Evolutionary conservation across 2,797 vertebrate species (phyloP).

Genomic region (Periophthalmus magnuspinnatus): DNA sequence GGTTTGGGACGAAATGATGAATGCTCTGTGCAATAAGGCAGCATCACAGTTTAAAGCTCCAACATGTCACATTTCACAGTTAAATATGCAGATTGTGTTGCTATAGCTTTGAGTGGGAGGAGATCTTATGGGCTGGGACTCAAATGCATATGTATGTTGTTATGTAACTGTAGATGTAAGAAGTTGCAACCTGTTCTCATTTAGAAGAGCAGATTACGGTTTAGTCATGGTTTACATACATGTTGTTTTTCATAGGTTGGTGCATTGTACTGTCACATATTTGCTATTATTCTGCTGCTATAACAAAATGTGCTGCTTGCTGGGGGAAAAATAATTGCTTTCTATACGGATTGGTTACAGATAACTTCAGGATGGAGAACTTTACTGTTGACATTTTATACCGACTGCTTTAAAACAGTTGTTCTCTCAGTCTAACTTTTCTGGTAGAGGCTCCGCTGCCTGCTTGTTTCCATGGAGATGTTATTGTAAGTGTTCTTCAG

Average conservation of each 20-base stretch:
- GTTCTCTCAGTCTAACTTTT: too few species aligned
- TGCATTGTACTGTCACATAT: not conserved
- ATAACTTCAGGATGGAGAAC: too few species aligned
- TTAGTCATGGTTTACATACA: not conserved
- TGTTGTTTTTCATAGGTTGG: not conserved
- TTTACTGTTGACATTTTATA: too few species aligned
- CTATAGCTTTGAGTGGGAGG: not conserved
- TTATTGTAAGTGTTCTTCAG: too few species aligned
- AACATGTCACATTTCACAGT: not conserved
- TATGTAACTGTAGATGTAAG: slow-evolving; percentile 1
- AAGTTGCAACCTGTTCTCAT: not conserved
- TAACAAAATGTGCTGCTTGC: not conserved
- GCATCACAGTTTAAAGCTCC: not conserved
- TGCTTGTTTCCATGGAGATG: too few species aligned
- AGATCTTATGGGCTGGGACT: not conserved
- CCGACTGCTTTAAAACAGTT: too few species aligned
- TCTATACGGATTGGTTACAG: too few species aligned
- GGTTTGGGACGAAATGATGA: slow-evolving; percentile 4
- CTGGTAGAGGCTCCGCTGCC: too few species aligned
- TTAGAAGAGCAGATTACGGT: not conserved
- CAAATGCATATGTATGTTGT: not conserved
- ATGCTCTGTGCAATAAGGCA: not conserved
- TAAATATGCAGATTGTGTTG: not conserved
- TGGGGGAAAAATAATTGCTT: not conserved
- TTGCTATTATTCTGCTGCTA: not conserved